phyloP scores from a whole-genome alignment of 2,797 vertebrate genomes.

The Rhincodon typus region DNA sequence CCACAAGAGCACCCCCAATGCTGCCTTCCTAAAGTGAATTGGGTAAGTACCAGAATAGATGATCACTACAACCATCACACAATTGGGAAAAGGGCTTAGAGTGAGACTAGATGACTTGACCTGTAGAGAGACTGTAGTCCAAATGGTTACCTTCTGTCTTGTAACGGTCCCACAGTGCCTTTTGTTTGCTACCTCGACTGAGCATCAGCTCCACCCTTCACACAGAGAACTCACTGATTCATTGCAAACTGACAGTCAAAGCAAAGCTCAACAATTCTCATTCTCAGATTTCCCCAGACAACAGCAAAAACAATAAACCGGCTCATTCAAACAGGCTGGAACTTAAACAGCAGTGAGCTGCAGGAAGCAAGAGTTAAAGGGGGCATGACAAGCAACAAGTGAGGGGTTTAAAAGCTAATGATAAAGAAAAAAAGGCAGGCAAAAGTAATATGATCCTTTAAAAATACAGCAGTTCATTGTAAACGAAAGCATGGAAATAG shows the following conservation, averaged over 20 bases:
- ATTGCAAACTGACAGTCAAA: background rate
- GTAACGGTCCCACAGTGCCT: no score
- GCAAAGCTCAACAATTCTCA: background rate
- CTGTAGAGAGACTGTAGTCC: no score
- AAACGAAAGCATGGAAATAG: background rate
- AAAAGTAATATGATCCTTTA: background rate
- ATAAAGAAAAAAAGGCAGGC: no score
- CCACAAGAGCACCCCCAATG: no score
- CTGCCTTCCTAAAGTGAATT: no score
- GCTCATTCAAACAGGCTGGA: background rate
- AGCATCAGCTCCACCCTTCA: background rate
- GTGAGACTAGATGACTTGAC: no score
- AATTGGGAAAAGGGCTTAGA: no score
- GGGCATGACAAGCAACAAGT: background rate
- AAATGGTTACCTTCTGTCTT: no score
- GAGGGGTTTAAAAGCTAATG: background rate
- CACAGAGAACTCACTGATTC: background rate
- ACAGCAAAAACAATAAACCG: background rate
- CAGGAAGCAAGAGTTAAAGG: background rate
- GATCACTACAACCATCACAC: no score
- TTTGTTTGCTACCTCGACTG: background rate
- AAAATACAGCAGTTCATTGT: background rate
- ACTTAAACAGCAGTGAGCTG: background rate
- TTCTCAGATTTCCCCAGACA: background rate
- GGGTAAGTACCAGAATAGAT: no score